Percentiles rank a stretch among this genome's conserved stretches.
phyloP scores from a whole-genome alignment of 2,797 vertebrate species.

The Ptychadena robeensis region DNA sequence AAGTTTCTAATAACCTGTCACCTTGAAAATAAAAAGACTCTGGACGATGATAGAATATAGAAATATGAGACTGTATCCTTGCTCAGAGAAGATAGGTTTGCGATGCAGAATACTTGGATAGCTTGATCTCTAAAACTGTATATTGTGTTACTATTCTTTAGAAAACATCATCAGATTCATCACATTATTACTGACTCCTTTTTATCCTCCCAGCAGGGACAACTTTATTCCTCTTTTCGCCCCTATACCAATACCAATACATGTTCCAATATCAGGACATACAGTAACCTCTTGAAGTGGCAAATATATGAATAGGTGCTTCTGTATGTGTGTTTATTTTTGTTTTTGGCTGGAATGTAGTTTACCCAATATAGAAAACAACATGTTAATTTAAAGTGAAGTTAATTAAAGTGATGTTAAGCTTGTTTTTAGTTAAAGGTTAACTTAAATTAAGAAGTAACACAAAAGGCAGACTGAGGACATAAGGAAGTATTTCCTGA shows the following conservation, averaged over 20 bases:
- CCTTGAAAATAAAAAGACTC: constrained; percentile 9
- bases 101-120: not conserved
- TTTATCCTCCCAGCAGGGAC: not conserved
- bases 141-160: not conserved
- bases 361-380: not conserved
- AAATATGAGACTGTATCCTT: not conserved
- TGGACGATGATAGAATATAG: not conserved
- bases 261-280: not conserved
- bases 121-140: constrained; percentile 12
- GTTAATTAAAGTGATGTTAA: not conserved
- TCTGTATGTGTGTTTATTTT: not conserved
- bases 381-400: not conserved
- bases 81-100: not conserved
- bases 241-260: not conserved
- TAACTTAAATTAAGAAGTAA: no score
- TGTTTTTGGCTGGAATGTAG: not conserved
- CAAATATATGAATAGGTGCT: not conserved
- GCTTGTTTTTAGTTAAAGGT: not conserved
- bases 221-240: not conserved
- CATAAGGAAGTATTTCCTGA: no score
- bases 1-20: constrained; percentile 31
- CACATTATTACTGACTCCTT: not conserved
- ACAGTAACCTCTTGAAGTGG: not conserved
- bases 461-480: no score
- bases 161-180: not conserved